phyloP scores from a whole-genome alignment of 92 coral and sea anemone species.

The Umimayanthus kanabou region DNA sequence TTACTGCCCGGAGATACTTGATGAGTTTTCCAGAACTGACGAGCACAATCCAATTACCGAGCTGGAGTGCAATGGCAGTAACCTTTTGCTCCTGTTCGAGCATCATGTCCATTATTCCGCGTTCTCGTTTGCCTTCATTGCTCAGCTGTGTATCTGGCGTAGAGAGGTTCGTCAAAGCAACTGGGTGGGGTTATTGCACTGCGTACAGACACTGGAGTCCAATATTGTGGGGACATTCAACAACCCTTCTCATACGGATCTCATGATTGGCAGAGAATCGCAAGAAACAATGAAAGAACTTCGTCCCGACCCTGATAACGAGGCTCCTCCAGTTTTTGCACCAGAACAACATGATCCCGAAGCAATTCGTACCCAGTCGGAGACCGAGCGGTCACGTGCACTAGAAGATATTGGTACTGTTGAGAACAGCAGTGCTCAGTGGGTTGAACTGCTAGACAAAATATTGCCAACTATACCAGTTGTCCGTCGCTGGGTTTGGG shows the following conservation, averaged over 20 bases:
- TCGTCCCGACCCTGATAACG: constrained; percentile 76
- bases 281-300: constrained; percentile 60
- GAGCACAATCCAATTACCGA: constrained; percentile 54
- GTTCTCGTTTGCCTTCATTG: constrained; percentile 83
- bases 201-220: constrained; percentile 75
- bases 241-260: constrained; percentile 74
- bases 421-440: constrained; percentile 58
- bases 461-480: constrained; percentile 90
- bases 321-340: constrained; percentile 75
- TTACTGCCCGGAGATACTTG: not conserved
- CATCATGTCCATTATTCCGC: constrained; percentile 87
- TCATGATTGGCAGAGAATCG: constrained; percentile 61
- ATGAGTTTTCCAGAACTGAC: constrained; percentile 28
- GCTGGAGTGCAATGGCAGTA: constrained; percentile 93
- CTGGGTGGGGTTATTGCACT: constrained; percentile 87
- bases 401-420: constrained; percentile 63
- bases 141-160: constrained; percentile 90
- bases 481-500: constrained; percentile 75
- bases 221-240: constrained; percentile 75
- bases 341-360: constrained; percentile 94
- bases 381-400: constrained; percentile 72
- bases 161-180: constrained; percentile 67
- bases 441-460: constrained; percentile 80
- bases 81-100: constrained; percentile 80
- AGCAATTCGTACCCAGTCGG: constrained; percentile 81